phyloP scores from a whole-genome alignment of 2,888 invertebrate species.

The Gymnosoma rotundatum region DNA sequence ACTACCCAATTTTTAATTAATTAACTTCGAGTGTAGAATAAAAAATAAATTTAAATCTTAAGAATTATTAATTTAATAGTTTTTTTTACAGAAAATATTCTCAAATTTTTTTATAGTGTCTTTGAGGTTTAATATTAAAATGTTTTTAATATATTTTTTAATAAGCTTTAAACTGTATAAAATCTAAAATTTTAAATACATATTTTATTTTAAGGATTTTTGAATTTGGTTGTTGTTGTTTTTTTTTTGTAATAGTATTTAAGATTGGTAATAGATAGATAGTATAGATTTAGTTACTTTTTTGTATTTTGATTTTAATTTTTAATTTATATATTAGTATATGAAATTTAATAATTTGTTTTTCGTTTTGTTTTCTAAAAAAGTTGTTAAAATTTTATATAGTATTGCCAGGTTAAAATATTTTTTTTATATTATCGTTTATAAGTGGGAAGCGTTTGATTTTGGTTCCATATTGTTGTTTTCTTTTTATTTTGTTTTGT shows the following conservation, averaged over 20 bases:
- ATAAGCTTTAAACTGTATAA: slow-evolving; percentile 55
- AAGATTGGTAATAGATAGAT: slow-evolving; percentile 56
- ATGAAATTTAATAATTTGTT: slow-evolving; percentile 55
- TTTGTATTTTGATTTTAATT: slow-evolving; percentile 10
- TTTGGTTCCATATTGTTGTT: slow-evolving; percentile 79
- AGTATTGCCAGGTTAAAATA: slow-evolving; percentile 68
- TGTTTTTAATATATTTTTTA: slow-evolving; percentile 25
- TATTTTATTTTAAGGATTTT: slow-evolving; percentile 43
- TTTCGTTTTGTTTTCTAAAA: slow-evolving; percentile 67
- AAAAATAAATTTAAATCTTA: no score
- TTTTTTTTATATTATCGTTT: slow-evolving; percentile 76
- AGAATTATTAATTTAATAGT: no score
- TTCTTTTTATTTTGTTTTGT: slow-evolving; percentile 62
- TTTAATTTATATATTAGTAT: slow-evolving; percentile 40
- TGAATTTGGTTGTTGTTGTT: background rate
- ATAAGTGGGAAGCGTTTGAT: slow-evolving; percentile 81
- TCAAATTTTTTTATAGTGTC: slow-evolving; percentile 32
- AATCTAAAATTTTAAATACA: slow-evolving; percentile 64
- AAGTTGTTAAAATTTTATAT: slow-evolving; percentile 70
- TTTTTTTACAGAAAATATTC: background rate
- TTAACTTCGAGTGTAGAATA: no score
- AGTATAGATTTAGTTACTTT: slow-evolving; percentile 58
- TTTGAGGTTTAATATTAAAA: slow-evolving; percentile 45
- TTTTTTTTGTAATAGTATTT: slow-evolving; percentile 35
- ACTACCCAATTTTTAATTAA: no score